Conservation (phyloP, 2,888 invertebrate genomes). For the Cecidostiba fungosa region DNA sequence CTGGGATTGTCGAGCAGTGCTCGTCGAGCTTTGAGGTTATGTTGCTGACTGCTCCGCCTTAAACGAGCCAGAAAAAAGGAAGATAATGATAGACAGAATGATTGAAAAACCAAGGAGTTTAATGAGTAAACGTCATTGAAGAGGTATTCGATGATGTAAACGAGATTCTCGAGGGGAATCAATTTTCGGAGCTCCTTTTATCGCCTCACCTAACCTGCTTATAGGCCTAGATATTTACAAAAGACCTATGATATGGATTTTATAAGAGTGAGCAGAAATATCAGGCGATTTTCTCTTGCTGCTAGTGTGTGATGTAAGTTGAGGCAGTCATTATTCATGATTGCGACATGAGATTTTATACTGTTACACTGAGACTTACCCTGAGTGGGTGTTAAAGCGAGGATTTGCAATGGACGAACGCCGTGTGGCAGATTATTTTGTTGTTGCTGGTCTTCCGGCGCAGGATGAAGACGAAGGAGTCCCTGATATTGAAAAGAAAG, state of each 20-base stretch:
- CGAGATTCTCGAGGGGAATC: conserved; percentile 27
- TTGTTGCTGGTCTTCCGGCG: conserved; percentile 94
- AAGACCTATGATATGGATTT: conserved; percentile 53
- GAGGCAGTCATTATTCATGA: conserved; percentile 51
- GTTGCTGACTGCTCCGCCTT: conserved; percentile 61
- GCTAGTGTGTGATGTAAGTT: conserved; percentile 53
- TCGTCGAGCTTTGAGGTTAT: conserved; percentile 59
- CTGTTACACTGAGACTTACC: conserved; percentile 52
- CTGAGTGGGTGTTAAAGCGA: conserved; percentile 59
- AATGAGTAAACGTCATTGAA: conserved; percentile 62
- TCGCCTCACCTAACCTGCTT: conserved; percentile 54
- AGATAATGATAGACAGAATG: conserved; percentile 63
- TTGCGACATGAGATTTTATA: conserved; percentile 63
- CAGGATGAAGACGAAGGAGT: conserved; percentile 72
- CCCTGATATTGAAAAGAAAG: conserved; percentile 83
- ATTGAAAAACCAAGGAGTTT: conserved; percentile 59
- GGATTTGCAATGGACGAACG: conserved; percentile 87
- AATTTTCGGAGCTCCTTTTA: conserved; percentile 7
- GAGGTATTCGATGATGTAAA: conserved; percentile 63
- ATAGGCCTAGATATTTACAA: conserved; percentile 52
- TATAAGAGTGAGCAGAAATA: conserved; percentile 33
- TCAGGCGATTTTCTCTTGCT: conserved; percentile 25
- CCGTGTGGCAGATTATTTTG: conserved; percentile 98
- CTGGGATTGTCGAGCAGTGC: conserved; percentile 2
- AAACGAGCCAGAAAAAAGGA: conserved; percentile 54